Evolutionary conservation across 1,140 invertebrate species (phyloP), one percentile per base, ranked within the genome.

Genomic region (Leptinotarsa lineolata): DNA sequence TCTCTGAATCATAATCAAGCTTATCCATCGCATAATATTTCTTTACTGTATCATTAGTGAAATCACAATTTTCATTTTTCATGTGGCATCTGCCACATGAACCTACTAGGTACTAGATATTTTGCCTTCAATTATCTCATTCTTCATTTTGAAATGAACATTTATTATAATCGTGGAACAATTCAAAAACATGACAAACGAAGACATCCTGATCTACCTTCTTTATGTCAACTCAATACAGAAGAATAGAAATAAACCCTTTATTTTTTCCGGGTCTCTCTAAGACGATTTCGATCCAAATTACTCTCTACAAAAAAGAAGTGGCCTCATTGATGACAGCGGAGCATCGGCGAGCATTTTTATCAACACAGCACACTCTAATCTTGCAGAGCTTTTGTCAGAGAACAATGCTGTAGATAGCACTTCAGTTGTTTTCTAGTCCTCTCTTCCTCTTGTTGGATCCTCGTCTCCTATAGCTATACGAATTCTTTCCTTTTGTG

Each of bases 361-460:
- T 64, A 64, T 64, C 61, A 64, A 64, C 61, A 64, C 61, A 64
- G 61, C 21, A 64, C 61, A 66, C 64, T 66, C 22, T 44, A 66
- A 66, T 66, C 64, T 66, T 66, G 64, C 64, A 44, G 64, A 39
- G 64, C 64, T 66, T 66, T 66, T 44, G 30, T 44, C 64, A 66
- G 30, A 44, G 39, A 66, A 66, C 64, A 66, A 66, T 66, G 39
- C 22, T 39, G 64, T 15, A 66, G 64, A 66, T 66, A 66, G 22
- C 64, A 66, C 64, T 66, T 66, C 22, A 66, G 64, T 66, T 66
- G 61, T 66, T 66, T 66, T 66, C 64, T 54, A 54, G 48, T n/a
- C 48, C 48, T 54, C n/a, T 54, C 48, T 54, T 15, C 48, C 48
- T 54, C 48, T 54, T 54, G 48, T 54, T 54, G n/a, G 15, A 18